Percentiles rank a stretch among this genome's conserved stretches.
Evolutionary conservation across 2,797 vertebrate species (phyloP).

Genomic region (Bufotes viridis): DNA sequence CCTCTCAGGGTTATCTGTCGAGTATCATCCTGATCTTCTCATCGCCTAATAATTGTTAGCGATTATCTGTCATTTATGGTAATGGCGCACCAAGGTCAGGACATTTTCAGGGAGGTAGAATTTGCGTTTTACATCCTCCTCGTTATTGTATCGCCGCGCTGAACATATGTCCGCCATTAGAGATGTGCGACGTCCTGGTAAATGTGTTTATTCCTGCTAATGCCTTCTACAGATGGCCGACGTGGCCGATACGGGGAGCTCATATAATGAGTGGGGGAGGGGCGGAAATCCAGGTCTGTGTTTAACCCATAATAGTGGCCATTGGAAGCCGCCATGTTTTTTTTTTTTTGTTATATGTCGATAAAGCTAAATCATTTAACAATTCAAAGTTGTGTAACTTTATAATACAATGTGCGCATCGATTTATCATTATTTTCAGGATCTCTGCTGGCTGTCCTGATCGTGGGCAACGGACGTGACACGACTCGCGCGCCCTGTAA

Average conservation of each 20-base stretch:
- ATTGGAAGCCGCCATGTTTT: background rate
- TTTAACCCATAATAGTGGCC: background rate
- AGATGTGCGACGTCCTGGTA: background rate
- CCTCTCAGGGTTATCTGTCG: background rate
- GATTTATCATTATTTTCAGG: background rate
- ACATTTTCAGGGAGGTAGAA: background rate
- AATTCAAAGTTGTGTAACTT: background rate
- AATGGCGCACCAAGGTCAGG: background rate
- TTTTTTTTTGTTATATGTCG: background rate
- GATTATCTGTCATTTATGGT: background rate
- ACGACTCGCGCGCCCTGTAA: too few species aligned
- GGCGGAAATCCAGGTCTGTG: background rate
- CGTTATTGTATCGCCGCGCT: background rate
- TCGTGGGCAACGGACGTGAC: too few species aligned
- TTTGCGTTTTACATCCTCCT: conserved; percentile 8
- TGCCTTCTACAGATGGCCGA: background rate
- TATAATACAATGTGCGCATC: background rate
- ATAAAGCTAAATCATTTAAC: too few species aligned
- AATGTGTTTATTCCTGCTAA: conserved; percentile 1
- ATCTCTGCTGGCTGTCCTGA: too few species aligned
- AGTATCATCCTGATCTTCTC: background rate
- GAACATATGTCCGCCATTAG: conserved; percentile 23
- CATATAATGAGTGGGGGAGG: background rate
- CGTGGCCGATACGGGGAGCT: background rate
- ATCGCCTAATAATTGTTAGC: too few species aligned